Evolutionary conservation across 2,113 vertebrate genomes (phyloP), one percentile per base, ranked within the genome.

Genomic region (Cromileptes altivelis): DNA sequence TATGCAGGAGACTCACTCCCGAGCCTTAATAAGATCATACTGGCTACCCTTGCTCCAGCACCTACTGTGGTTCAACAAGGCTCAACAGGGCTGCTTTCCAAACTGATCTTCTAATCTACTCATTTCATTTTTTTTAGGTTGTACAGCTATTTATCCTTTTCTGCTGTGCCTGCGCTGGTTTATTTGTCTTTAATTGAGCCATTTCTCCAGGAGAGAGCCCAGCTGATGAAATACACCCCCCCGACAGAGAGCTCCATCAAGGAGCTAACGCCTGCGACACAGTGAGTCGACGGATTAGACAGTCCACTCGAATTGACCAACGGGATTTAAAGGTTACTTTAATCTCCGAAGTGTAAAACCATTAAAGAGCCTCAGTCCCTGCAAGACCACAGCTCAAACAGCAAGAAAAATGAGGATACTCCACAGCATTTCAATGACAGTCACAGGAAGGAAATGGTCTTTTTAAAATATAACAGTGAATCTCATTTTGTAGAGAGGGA

Each of bases 311-410:
- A 94, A 90, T 77, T 91, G 93, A 93, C 93, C 93, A 79, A 82
- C 25, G 12, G 89, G 94, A 94, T 94, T 95, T 93, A 92, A 90
- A 95, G 91, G 93, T 91, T 89, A 91, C 75, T 90, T 93, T 92
- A 95, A 94, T 95, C 93, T 94, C 87, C 58, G 72, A 87, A 78
- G 89, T 91, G 88, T 86, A 91, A 93, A 90, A 85, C 85, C 85
- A 86, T 37, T 90, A 85, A 93, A 71, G 84, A 90, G 67, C 75
- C 86, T 77, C 85, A 89, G 87, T 89, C 67, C 65, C 73, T 85
- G 80, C 52, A 65, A 89, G 80, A 73, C 45, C 70, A 58, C 49
- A 6, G 55, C 85, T 89, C 67, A 80, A 67, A 85, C 56, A 11
- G 78, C 53, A 57, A 80, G 75, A 82, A 64, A 84, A 72, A 80